These are phyloP conservation scores for Poeciliopsis turneri DNA, from an alignment of 2,797 vertebrate genomes.

Conservation along the genomic window DNA sequence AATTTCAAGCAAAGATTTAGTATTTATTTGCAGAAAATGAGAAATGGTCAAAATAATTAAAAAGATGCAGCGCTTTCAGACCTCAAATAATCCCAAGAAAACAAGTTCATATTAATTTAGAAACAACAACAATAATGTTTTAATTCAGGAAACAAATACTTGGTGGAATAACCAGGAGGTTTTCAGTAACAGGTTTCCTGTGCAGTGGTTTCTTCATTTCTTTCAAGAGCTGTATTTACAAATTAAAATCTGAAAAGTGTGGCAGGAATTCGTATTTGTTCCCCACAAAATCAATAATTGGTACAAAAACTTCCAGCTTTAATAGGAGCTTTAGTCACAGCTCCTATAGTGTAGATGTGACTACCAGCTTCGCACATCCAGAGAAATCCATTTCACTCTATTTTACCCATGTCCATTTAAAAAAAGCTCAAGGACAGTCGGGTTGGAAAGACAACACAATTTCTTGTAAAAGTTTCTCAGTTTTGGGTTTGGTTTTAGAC, in stretches of 20 bases:
- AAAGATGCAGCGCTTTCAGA: too few relatives aligned
- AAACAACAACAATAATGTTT: too few relatives aligned
- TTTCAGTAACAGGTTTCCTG: too few relatives aligned
- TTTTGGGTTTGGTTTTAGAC: background rate
- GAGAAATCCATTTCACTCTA: background rate
- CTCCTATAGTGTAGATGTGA: background rate
- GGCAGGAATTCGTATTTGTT: background rate
- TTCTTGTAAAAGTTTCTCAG: background rate
- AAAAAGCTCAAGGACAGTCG: background rate
- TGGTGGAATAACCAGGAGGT: too few relatives aligned
- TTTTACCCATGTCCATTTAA: background rate
- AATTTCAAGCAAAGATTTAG: too few relatives aligned
- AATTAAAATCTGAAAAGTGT: background rate
- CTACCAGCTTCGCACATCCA: background rate
- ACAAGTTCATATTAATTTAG: too few relatives aligned
- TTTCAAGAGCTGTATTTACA: background rate
- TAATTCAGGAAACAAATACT: too few relatives aligned
- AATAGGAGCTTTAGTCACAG: background rate
- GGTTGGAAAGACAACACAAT: background rate
- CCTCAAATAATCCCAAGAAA: too few relatives aligned
- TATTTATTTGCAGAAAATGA: too few relatives aligned
- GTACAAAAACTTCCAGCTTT: background rate
- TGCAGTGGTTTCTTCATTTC: too few relatives aligned
- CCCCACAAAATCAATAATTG: background rate
- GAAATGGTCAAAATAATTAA: too few relatives aligned